Percentiles rank a stretch among this genome's conserved stretches.
These are phyloP conservation scores for Pheosia tremula DNA, from an alignment of 2,888 invertebrate genomes.

Conservation along the genomic window DNA sequence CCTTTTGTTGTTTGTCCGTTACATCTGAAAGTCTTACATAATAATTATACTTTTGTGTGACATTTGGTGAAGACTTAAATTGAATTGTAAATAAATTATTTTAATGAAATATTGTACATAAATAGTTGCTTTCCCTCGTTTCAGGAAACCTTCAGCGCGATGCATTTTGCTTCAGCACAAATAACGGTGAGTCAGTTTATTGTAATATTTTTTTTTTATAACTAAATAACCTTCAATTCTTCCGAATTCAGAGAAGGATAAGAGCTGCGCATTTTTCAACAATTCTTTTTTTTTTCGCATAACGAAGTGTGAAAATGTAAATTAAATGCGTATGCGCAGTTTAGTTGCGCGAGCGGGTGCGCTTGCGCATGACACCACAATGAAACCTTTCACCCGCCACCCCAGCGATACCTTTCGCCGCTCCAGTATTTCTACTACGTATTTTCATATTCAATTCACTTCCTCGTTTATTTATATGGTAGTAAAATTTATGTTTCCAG, in stretches of 20 bases:
- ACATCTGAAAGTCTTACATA: too few species aligned
- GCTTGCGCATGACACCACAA: slow-evolving; percentile 54
- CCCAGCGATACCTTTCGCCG: slow-evolving; percentile 27
- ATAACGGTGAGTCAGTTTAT: slow-evolving; percentile 58
- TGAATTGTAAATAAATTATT: too few species aligned
- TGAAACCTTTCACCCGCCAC: slow-evolving; percentile 60
- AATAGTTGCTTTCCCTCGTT: slow-evolving; percentile 38
- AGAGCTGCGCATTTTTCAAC: too few species aligned
- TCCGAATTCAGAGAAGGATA: too few species aligned
- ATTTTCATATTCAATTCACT: slow-evolving; percentile 25
- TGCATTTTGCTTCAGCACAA: slow-evolving; percentile 47
- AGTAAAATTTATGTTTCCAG: too few species aligned
- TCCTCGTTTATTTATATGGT: slow-evolving; percentile 16
- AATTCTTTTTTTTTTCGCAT: too few species aligned
- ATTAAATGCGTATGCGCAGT: slow-evolving; percentile 8
- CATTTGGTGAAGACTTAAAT: too few species aligned
- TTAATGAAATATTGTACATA: too few species aligned
- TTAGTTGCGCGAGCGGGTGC: slow-evolving; percentile 14
- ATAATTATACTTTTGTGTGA: too few species aligned
- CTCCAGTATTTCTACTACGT: slow-evolving; percentile 25
- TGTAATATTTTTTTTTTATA: too few species aligned
- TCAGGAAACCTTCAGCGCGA: slow-evolving; percentile 68
- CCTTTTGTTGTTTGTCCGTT: too few species aligned
- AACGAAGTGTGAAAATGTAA: neutral
- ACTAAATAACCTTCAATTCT: too few species aligned